A percentile compares a stretch with the other conserved stretches of the same genome.
These are phyloP conservation scores for Germaria angustata DNA, from an alignment of 2,888 invertebrate species.

Conservation along the genomic window DNA sequence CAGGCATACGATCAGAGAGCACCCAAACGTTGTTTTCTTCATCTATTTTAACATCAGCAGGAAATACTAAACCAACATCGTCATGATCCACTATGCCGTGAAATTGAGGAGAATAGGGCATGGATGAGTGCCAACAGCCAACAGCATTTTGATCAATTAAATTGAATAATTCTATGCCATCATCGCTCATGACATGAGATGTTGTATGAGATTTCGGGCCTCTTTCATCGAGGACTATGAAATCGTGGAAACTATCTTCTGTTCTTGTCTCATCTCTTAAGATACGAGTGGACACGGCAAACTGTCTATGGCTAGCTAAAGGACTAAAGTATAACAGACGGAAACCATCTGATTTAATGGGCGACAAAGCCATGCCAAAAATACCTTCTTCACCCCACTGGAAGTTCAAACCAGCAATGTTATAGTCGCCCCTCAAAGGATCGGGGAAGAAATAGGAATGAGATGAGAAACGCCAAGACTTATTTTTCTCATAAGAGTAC, in stretches of 20 bases:
- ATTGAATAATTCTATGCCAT: conserved; percentile 88
- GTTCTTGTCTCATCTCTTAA: conserved; percentile 86
- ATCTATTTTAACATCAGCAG: conserved; percentile 89
- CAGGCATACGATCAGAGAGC: conserved; percentile 90
- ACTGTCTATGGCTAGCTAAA: conserved; percentile 88
- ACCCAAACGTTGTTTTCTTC: conserved; percentile 88
- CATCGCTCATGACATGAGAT: conserved; percentile 86
- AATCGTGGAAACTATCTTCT: conserved; percentile 86
- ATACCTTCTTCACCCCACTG: conserved; percentile 92
- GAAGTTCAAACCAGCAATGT: conserved; percentile 89
- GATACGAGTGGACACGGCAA: conserved; percentile 88
- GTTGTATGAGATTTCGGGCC: conserved; percentile 87
- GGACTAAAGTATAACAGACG: conserved; percentile 89
- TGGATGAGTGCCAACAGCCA: conserved; percentile 89
- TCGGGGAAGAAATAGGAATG: conserved; percentile 91
- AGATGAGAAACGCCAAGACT: conserved; percentile 87
- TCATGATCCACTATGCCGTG: conserved; percentile 87
- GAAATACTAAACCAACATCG: conserved; percentile 88
- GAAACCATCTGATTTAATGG: conserved; percentile 84
- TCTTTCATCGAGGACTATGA: conserved; percentile 83
- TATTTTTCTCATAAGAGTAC: conserved; percentile 88
- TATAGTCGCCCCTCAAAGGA: conserved; percentile 88
- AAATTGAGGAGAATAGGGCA: conserved; percentile 84
- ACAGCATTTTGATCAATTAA: conserved; percentile 90
- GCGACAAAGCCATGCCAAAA: conserved; percentile 88